Evolutionary conservation across 2,888 invertebrate species (phyloP), one percentile per base, ranked within the genome.

Genomic region (Hydriomena furcata): DNA sequence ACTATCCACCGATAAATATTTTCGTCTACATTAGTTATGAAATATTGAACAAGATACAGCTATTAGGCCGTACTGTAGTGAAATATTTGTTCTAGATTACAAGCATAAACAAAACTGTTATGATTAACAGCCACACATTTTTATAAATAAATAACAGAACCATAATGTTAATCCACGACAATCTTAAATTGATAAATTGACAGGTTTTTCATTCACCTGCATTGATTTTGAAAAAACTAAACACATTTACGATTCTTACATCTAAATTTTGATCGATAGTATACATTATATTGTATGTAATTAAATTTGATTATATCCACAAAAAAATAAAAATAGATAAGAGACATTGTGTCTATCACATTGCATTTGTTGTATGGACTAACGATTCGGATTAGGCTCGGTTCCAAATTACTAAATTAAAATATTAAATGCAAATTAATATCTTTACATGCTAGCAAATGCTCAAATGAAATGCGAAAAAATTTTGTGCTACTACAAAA

Each of bases 361-460:
- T 71, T 61, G 60, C 65, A 60, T 63, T 64, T 60, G 63, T 65
- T 65, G 65, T 65, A 76, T 60, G 57, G 63, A 63, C 68, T 71
- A 71, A 68, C 62, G 67, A 63, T 71, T 68, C 63, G 72, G 68
- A 72, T 78, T 74, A 79, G 80, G 79, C 77, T 82, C 79, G 76
- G 79, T 79, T 78, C 66, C 62, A 71, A 72, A 72, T 70, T 57
- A 68, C 70, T 77, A 77, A 74, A 76, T 66, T 43, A 66, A 70
- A 66, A 63, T 73, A 78, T 69, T 83, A 82, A 84, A 85, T 85
- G 84, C 83, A 83, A 82, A 76, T 63, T 63, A 76, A 76, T 65
- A 64, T 66, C 56, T 59, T 67, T 61, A 32, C 53, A 55, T 61
- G 61, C 66, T 65, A 73, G 68, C 73, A 73, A 77, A 77, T 62